These are phyloP conservation scores for Trissolcus japonicus DNA, from an alignment of 2,888 invertebrate genomes.

Conservation along the genomic window DNA sequence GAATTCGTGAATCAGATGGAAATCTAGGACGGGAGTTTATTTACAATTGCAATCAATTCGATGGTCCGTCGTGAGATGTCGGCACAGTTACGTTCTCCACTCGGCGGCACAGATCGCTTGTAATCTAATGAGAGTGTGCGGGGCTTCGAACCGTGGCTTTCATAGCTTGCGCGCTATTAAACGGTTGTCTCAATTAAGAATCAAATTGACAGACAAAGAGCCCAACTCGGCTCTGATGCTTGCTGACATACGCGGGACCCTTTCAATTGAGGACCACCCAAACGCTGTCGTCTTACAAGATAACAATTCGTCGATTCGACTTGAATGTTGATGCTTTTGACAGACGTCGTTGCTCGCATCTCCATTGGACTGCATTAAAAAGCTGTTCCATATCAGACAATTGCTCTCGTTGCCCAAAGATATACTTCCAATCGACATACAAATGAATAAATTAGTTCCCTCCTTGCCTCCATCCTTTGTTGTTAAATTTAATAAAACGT, in stretches of 20 bases:
- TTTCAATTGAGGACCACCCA: conserved; percentile 73
- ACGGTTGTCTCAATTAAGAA: conserved; percentile 68
- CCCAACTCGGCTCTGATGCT: conserved; percentile 68
- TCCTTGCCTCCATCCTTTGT: background rate
- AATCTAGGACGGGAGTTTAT: conserved; percentile 33
- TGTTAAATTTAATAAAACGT: background rate
- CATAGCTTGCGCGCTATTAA: conserved; percentile 60
- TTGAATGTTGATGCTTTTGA: conserved; percentile 43
- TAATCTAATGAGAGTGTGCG: conserved; percentile 52
- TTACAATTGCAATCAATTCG: conserved; percentile 41
- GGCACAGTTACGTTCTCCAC: conserved; percentile 20
- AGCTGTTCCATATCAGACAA: conserved; percentile 35
- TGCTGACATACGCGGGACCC: conserved; percentile 70
- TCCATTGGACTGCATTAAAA: conserved; percentile 45
- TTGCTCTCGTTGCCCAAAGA: conserved; percentile 14
- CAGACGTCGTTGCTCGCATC: conserved; percentile 43
- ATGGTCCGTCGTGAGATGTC: conserved; percentile 31
- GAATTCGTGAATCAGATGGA: conserved; percentile 43
- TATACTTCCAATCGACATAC: background rate
- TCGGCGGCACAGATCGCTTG: conserved; percentile 45
- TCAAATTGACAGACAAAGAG: conserved; percentile 72
- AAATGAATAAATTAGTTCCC: background rate
- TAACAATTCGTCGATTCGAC: conserved; percentile 57
- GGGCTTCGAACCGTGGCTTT: conserved; percentile 31
- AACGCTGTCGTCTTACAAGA: conserved; percentile 60